Percentiles rank a stretch among this genome's conserved stretches.
Conservation (phyloP, 1,140 invertebrate species). For the Leptonema lineaticorne region DNA sequence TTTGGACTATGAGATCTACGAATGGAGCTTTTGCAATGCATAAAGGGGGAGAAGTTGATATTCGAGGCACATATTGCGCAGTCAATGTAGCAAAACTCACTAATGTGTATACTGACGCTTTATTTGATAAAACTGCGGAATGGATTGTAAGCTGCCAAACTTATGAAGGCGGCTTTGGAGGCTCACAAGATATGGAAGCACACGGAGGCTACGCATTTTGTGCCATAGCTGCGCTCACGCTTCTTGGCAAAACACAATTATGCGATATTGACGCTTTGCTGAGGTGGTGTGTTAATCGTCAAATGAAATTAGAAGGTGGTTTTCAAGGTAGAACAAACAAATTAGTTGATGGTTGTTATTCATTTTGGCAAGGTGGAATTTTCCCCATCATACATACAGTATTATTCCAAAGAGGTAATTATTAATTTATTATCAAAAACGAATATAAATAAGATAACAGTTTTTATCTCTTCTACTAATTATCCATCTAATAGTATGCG, state of each 20-base stretch:
- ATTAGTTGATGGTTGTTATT: constrained; percentile 97
- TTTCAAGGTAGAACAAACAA: constrained; percentile 98
- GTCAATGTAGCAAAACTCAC: constrained; percentile 83
- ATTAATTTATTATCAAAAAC: too few species aligned
- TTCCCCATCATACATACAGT: constrained; percentile 76
- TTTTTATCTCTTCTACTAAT: too few species aligned
- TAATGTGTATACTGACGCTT: constrained; percentile 69
- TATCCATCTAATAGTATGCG: too few species aligned
- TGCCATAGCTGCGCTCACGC: constrained; percentile 82
- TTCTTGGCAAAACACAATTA: constrained; percentile 77
- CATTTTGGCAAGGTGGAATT: constrained; percentile 95
- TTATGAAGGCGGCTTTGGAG: constrained; percentile 97
- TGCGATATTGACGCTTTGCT: constrained; percentile 79
- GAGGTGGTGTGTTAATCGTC: constrained; percentile 84
- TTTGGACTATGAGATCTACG: constrained; percentile 72
- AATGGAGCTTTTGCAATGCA: constrained; percentile 93
- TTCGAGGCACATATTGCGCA: constrained; percentile 95
- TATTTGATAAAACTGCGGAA: constrained; percentile 84
- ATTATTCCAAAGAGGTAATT: constrained; percentile 56
- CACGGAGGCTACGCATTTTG: constrained; percentile 99
- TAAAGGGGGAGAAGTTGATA: constrained; percentile 91
- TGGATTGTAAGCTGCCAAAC: constrained; percentile 95
- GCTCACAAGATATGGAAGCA: constrained; percentile 92
- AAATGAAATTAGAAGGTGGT: constrained; percentile 89
- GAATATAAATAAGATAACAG: too few species aligned